A percentile compares a stretch with the other conserved stretches of the same genome.
phyloP scores from a whole-genome alignment of 2,888 invertebrate genomes.

The Anthoptus insignis region DNA sequence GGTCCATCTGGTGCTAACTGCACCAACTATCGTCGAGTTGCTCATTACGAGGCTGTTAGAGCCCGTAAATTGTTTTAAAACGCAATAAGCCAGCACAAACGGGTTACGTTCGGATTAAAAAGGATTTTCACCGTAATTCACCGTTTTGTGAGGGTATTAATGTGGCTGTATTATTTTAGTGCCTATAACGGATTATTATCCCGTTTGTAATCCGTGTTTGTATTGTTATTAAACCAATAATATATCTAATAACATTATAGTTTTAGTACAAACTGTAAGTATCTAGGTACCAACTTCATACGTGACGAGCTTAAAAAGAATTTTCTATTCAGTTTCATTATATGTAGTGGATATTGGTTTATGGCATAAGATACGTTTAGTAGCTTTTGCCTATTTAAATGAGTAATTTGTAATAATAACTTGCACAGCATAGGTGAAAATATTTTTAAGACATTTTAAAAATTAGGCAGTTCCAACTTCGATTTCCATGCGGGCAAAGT shows the following conservation, averaged over 20 bases:
- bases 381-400: too few species aligned
- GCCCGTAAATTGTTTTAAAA: constrained; percentile 62
- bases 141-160: constrained; percentile 46
- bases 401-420: too few species aligned
- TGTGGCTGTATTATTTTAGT: constrained; percentile 38
- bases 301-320: too few species aligned
- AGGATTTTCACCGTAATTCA: constrained; percentile 49
- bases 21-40: constrained; percentile 29
- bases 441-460: too few species aligned
- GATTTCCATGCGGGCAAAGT: too few species aligned
- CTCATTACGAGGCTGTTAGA: constrained; percentile 53
- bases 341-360: too few species aligned
- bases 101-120: constrained; percentile 38
- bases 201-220: constrained; percentile 19
- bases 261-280: too few species aligned
- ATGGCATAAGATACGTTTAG: too few species aligned
- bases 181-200: constrained; percentile 33
- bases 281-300: too few species aligned
- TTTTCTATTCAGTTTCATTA: too few species aligned
- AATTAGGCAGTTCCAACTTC: too few species aligned
- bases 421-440: too few species aligned
- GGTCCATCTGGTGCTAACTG: constrained; percentile 34
- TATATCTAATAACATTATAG: neutral
- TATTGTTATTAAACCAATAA: neutral
- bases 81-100: constrained; percentile 55